Percentiles rank a stretch among this genome's conserved stretches.
These are phyloP conservation scores for Metaphire vulgaris DNA, from an alignment of 1,140 invertebrate species.

Conservation along the genomic window DNA sequence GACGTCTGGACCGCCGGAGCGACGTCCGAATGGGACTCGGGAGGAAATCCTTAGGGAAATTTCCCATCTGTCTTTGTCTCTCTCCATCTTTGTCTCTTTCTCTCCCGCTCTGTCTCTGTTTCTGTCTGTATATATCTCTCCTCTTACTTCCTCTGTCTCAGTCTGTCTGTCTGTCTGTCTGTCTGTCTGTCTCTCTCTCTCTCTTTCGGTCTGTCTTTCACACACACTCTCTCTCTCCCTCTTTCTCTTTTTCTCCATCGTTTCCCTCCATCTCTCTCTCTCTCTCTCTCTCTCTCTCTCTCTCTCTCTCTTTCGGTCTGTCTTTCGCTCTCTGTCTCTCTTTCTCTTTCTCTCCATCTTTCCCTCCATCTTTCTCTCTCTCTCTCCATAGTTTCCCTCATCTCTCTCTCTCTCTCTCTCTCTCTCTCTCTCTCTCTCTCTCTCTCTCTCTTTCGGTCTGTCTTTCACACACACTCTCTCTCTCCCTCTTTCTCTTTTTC, in stretches of 20 bases:
- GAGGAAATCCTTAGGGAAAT: no score
- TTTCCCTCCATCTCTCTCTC: no score
- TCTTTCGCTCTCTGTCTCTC: background rate
- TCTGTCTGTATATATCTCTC: no score
- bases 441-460: background rate
- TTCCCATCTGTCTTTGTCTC: no score
- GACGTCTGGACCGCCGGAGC: no score
- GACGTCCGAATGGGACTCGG: no score
- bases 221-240: background rate
- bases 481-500: no score
- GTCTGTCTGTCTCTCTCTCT: background rate
- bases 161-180: background rate
- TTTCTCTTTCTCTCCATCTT: background rate
- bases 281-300: no score
- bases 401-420: background rate
- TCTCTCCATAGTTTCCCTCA: background rate
- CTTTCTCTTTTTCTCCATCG: background rate
- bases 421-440: no score
- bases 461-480: no score
- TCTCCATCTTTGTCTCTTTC: background rate
- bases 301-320: background rate
- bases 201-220: background rate
- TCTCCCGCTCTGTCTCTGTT: background rate
- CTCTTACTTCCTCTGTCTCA: background rate
- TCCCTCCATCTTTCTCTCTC: background rate